Evolutionary conservation across 2,888 invertebrate genomes (phyloP), one percentile per base, ranked within the genome.

Genomic region (Desoria tigrina): DNA sequence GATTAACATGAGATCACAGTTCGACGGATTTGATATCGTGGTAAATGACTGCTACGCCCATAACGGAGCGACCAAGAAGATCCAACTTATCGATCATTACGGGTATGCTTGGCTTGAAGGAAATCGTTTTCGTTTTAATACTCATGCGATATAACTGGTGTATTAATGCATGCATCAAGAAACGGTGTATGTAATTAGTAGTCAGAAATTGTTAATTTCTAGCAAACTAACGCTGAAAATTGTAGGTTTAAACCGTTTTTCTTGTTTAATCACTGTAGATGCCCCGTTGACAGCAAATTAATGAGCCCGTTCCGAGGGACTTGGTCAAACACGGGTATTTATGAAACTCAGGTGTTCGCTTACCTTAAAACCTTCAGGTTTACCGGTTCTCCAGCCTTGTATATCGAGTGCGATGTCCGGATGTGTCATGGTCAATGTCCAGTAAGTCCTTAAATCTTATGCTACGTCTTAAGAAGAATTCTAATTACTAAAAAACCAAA

Each of bases 381-480:
- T 81, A 94, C 94, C 0, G 94, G 94, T 26, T 94, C 94, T 0
- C 94, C 94, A 0, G 94, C 94, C 6, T 84, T 94, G 3, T 94
- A 94, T 79, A 92, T 94, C 68, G 94, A 94, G 82, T 94, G 94
- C 78, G 94, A 94, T 80, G 94, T 94, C 37, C 84, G 94, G 75
- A 94, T 94, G 94, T 94, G 94, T 80, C 94, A 94, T 80, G 94
- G 94, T 68, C 84, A 92, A 76, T 94, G 94, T 83, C 94, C 94
- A 77, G 94, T 94, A 81, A 86, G 87, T 73, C 16, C 9, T 2
- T 49, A n/a, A 16, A 45, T 45, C 4, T 21, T 18, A 16, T 16
- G 4, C 21, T 45, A 11, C 45, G 4, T 45, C 16, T 16, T 9
- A 45, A 45, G 6, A 16, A 18, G 9, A 21, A 32, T 32, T 32